Evolutionary conservation across 2,797 vertebrate genomes (phyloP).

Genomic region (Syndactyla subalaris): DNA sequence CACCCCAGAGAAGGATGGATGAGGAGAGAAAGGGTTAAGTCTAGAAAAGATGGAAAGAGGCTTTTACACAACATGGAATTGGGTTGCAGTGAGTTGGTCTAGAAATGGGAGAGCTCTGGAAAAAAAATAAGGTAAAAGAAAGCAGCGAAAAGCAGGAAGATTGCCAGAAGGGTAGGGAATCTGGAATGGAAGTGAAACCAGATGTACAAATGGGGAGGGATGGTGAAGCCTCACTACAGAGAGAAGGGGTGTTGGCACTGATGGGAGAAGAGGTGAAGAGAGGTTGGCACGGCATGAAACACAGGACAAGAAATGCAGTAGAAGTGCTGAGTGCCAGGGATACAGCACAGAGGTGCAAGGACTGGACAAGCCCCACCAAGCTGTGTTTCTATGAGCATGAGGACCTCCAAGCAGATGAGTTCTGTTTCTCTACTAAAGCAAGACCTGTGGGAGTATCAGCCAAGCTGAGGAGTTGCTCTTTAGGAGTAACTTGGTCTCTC

Average conservation of each 20-base stretch:
- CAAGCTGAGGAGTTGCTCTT: not conserved
- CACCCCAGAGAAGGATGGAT: not conserved
- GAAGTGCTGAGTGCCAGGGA: not conserved
- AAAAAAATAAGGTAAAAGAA: not conserved
- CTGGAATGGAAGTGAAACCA: not conserved
- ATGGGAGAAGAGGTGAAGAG: not conserved
- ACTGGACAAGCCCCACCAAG: not conserved
- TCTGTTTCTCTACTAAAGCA: not conserved
- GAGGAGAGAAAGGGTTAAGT: not conserved
- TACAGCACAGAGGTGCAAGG: not conserved
- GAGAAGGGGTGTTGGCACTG: not conserved
- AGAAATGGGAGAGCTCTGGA: not conserved
- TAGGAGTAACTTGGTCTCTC: not conserved
- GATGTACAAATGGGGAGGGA: not conserved
- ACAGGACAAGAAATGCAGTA: not conserved
- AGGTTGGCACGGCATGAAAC: not conserved
- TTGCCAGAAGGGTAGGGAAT: not conserved
- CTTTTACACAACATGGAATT: not conserved
- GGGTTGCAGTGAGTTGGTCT: not conserved
- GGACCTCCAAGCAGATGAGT: not conserved
- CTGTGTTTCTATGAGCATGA: not conserved
- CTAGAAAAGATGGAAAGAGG: not conserved
- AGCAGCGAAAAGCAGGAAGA: not conserved
- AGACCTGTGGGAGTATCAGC: not conserved
- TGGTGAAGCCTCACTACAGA: not conserved